Evolutionary conservation across 2,888 invertebrate species (phyloP), one percentile per base, ranked within the genome.

Genomic region (Ormia ochracea): DNA sequence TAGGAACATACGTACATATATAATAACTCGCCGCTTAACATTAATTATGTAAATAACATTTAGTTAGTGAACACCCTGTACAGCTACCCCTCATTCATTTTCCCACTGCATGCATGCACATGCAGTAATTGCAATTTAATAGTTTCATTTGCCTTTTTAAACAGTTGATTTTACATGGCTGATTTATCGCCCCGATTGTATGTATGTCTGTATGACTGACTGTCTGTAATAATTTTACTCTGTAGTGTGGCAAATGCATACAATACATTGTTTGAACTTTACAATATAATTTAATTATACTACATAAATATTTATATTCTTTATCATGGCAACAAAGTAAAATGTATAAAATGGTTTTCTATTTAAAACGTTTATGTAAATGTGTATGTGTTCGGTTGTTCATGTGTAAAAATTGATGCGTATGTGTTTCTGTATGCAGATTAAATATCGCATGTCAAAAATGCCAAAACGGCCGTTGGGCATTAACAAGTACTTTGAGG

Each of bases 401-500:
- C 21, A 58, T 74, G 48, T 66, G 23, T 52, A 66, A 74, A 17
- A 52, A 52, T 75, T 75, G 52, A 72, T 63, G 43, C 56, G 56
- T 81, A 63, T n/a, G n/a, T n/a, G n/a, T 68, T 59, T 79, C 19
- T 80, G 66, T 77, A 65, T 66, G 48, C 83, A 85, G 85, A 83
- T 85, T 81, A 83, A 84, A 82, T 83, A 84, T 83, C 85, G 85
- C 82, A 82, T 84, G 82, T 83, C 83, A 66, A 84, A 83, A 84
- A 73, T 82, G 78, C 80, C 84, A 81, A 85, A 82, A 68, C 82
- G 80, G 63, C 81, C 83, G 23, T 80, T 80, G 72, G 56, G 73
- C 75, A 76, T 80, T 70, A 82, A 73, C 69, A 83, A 81, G 77
- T 83, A 82, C 65, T 81, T 74, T 80, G 83, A 84, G 84, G 84